Conservation (phyloP, 2,797 vertebrate species). For the Crenuchus spilurus region DNA sequence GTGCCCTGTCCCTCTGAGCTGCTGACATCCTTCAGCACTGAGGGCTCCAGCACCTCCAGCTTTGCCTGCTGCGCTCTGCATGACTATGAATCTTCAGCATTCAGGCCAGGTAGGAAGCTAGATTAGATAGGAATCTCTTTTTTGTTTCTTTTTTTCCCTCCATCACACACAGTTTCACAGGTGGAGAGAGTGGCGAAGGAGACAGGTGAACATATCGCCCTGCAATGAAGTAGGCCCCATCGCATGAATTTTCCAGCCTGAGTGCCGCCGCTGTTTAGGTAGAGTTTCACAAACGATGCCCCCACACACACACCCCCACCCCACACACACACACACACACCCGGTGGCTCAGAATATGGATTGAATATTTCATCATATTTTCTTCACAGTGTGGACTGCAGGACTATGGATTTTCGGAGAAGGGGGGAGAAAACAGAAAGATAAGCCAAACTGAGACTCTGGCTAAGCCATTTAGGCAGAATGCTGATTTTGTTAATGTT, state of each 20-base stretch:
- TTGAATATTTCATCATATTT: conserved; percentile 39
- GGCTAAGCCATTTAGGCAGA: background rate
- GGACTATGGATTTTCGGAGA: conserved; percentile 11
- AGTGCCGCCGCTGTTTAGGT: conserved; percentile 4
- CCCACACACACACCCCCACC: too few relatives aligned
- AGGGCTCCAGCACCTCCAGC: background rate
- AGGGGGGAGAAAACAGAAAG: background rate
- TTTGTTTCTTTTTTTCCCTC: background rate
- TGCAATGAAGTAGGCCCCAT: background rate
- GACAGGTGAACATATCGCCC: background rate
- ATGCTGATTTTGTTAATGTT: conserved; percentile 4
- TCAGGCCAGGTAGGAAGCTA: background rate
- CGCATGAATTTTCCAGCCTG: conserved; percentile 35
- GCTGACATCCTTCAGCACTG: background rate
- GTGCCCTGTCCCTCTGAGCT: conserved; percentile 31
- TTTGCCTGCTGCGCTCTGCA: background rate
- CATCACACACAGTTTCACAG: conserved; percentile 10
- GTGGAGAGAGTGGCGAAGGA: background rate
- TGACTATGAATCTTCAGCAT: conserved; percentile 5
- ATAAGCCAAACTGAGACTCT: background rate
- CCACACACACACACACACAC: too few relatives aligned
- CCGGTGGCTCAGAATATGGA: conserved; percentile 21
- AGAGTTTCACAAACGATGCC: conserved; percentile 3
- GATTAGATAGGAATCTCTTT: background rate
- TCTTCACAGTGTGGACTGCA: background rate